Percentiles rank a stretch among this genome's conserved stretches.
Evolutionary conservation across 2,113 vertebrate genomes (phyloP).

Genomic region (Oncorhynchus tshawytscha): DNA sequence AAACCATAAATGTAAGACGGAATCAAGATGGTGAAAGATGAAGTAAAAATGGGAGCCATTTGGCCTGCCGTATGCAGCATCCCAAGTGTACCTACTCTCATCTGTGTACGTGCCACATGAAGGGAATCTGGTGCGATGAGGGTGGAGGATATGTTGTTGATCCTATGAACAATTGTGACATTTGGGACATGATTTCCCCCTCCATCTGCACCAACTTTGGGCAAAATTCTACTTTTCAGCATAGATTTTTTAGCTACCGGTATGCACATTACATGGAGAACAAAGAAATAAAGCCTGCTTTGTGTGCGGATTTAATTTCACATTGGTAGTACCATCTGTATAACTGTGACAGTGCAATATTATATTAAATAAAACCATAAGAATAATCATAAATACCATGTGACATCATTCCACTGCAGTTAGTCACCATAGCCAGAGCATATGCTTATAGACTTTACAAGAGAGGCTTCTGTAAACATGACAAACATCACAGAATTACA

Average conservation of each 20-base stretch:
- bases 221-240: constrained; percentile 57
- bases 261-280: constrained; percentile 8
- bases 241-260: constrained; percentile 64
- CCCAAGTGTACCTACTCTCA: constrained; percentile 62
- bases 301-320: not conserved
- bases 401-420: too few species aligned
- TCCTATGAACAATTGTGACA: constrained; percentile 61
- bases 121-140: constrained; percentile 46
- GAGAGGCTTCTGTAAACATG: not conserved
- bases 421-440: too few species aligned
- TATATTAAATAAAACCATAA: not conserved
- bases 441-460: not conserved
- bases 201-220: constrained; percentile 43
- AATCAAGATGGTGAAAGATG: constrained; percentile 54
- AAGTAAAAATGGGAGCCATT: constrained; percentile 58
- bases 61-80: constrained; percentile 57
- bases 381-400: not conserved
- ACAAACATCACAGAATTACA: not conserved
- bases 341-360: too few species aligned
- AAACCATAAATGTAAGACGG: constrained; percentile 61
- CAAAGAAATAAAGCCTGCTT: not conserved
- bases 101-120: constrained; percentile 54
- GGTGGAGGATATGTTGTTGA: constrained; percentile 47
- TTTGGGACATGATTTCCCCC: constrained; percentile 32
- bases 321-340: not conserved